phyloP scores from a whole-genome alignment of 2,797 vertebrate genomes.

The Muscicapa striata region DNA sequence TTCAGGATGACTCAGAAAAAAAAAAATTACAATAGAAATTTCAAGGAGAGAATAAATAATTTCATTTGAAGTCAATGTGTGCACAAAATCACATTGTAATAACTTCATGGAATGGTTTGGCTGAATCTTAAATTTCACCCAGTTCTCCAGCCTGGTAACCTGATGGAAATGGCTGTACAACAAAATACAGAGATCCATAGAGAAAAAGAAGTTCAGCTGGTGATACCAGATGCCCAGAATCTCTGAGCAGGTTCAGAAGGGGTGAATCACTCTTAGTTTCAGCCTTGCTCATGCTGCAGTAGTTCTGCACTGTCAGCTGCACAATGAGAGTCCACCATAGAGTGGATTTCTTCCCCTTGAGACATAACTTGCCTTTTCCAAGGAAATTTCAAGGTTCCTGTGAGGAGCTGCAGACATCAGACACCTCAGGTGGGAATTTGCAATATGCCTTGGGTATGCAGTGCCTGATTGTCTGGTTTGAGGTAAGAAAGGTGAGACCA shows the following conservation, averaged over 20 bases:
- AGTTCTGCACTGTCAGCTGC: neutral
- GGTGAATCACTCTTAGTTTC: neutral
- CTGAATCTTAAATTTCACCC: neutral
- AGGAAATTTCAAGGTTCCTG: neutral
- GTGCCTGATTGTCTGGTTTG: neutral
- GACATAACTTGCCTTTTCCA: neutral
- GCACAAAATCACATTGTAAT: neutral
- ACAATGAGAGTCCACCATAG: rapidly evolving
- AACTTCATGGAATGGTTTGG: neutral
- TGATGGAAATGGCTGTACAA: neutral
- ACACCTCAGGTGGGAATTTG: neutral
- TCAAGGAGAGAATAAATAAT: neutral
- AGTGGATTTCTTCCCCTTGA: neutral
- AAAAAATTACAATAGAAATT: neutral
- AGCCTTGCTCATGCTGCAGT: neutral
- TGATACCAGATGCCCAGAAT: neutral
- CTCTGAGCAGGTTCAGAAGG: neutral
- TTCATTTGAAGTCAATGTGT: neutral
- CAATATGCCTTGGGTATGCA: neutral
- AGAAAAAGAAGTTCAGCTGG: neutral
- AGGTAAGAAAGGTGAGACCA: neutral
- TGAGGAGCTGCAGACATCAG: neutral
- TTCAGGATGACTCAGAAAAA: neutral
- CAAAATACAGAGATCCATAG: neutral
- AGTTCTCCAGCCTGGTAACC: neutral